Conservation (phyloP, 2,113 vertebrate species). For the Cottus gobio region DNA sequence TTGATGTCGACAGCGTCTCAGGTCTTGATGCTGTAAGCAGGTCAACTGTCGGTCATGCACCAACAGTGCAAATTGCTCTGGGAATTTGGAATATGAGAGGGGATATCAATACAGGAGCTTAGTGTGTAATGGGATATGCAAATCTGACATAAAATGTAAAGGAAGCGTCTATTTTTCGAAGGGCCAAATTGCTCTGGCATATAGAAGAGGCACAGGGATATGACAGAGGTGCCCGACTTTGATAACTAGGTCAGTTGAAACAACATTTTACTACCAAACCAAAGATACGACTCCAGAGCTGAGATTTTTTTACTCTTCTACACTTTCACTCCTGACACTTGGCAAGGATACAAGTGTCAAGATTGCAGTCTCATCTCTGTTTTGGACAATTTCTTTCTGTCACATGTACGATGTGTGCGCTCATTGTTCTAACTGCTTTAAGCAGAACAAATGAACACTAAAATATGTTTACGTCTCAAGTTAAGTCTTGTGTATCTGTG, state of each 20-base stretch:
- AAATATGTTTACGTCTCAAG: neutral
- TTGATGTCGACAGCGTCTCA: neutral
- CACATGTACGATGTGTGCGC: neutral
- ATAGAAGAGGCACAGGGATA: neutral
- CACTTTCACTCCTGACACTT: slow-evolving; percentile 18
- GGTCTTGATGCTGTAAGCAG: neutral
- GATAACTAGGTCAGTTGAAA: slow-evolving; percentile 31
- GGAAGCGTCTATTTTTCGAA: neutral
- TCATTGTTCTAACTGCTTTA: neutral
- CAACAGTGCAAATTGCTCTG: neutral
- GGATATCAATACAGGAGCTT: slow-evolving; percentile 7
- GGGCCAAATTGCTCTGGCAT: neutral
- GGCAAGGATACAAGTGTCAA: slow-evolving; percentile 3
- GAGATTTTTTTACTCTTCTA: slow-evolving; percentile 7
- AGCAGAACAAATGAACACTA: neutral
- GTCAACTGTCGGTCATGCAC: slow-evolving; percentile 22
- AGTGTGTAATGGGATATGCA: slow-evolving; percentile 26
- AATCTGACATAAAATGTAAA: slow-evolving; percentile 4
- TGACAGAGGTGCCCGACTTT: slow-evolving; percentile 6
- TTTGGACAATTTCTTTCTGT: neutral
- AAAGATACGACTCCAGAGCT: neutral
- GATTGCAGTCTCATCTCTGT: slow-evolving; percentile 3
- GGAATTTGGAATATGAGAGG: slow-evolving; percentile 1
- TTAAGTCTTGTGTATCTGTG: neutral
- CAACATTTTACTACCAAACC: slow-evolving; percentile 6